Evolutionary conservation across 1,140 invertebrate genomes (phyloP), one percentile per base, ranked within the genome.

Genomic region (Euwallacea fornicatus): DNA sequence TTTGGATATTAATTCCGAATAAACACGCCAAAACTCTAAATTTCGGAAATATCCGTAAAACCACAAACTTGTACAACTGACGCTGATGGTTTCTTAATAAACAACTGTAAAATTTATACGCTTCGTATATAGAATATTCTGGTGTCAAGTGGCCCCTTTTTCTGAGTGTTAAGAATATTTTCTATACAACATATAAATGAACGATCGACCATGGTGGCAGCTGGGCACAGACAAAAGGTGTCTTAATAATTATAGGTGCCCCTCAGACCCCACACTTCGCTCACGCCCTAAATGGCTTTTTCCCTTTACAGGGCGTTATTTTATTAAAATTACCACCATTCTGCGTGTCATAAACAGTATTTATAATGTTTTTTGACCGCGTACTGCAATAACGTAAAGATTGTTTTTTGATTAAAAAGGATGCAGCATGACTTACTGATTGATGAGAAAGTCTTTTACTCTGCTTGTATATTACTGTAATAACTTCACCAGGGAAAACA

Each of bases 241-340:
- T 75, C 73, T 75, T 68, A 71, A 73, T 76, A 76, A 76, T 76
- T 76, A 76, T 74, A 72, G 64, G 72, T 73, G 73, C 71, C 75
- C 75, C 72, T 73, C 63, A 68, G 75, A 76, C 75, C 75, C 74
- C 75, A 76, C 75, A 76, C 73, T 75, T 74, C 55, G 75, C 67
- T 76, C 73, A 74, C 75, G 75, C 75, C 75, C 72, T 55, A 68
- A 50, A 70, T 58, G 55, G 66, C 66, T 69, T 61, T 71, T 72
- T 75, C 62, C 75, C 70, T 70, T 69, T 62, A 42, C 73, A 69
- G 72, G 73, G 72, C 72, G 72, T 75, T 75, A 74, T 73, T 76
- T 76, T 72, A 72, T 72, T 72, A 72, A 33, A 55, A 58, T 70
- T 56, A 59, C 54, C 61, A 53, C 33, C 61, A 71, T 71, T 71